Percentiles rank a stretch among this genome's conserved stretches.
Evolutionary conservation across 1,140 invertebrate genomes (phyloP).

Genomic region (Diorhabda sublineata): DNA sequence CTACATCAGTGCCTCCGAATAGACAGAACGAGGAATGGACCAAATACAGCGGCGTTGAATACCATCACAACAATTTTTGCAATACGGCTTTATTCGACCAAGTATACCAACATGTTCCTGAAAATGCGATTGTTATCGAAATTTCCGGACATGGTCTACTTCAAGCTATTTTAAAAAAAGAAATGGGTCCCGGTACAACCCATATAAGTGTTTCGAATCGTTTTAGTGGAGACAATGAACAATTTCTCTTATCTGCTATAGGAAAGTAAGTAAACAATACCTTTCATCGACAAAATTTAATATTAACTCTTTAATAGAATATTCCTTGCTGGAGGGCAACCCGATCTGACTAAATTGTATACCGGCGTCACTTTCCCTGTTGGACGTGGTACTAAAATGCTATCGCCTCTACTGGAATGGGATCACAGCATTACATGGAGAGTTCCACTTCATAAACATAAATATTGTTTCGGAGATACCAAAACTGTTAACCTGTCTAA

Average conservation of each 20-base stretch:
- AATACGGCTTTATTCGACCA: constrained; percentile 82
- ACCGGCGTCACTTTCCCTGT: constrained; percentile 76
- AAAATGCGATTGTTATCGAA: constrained; percentile 72
- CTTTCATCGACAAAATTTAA: too few species aligned
- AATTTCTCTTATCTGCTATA: constrained; percentile 63
- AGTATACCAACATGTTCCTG: constrained; percentile 67
- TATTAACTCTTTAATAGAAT: constrained; percentile 51
- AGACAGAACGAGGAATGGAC: constrained; percentile 65
- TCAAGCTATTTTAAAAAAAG: constrained; percentile 62
- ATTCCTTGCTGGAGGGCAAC: constrained; percentile 73
- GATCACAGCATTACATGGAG: constrained; percentile 78
- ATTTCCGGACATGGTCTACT: constrained; percentile 80
- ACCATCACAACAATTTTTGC: constrained; percentile 87
- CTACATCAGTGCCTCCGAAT: constrained; percentile 75
- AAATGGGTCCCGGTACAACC: constrained; percentile 57
- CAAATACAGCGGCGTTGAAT: constrained; percentile 75
- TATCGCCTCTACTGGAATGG: constrained; percentile 81
- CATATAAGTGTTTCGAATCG: constrained; percentile 75
- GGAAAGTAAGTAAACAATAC: constrained; percentile 61
- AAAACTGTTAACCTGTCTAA: constrained; percentile 13
- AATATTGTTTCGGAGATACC: constrained; percentile 12
- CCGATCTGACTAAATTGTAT: constrained; percentile 70
- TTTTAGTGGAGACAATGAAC: constrained; percentile 62
- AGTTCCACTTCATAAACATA: constrained; percentile 42
- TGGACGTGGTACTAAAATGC: constrained; percentile 77